Conservation (phyloP, 2,888 invertebrate species). For the Tetheella fluctuosa region DNA sequence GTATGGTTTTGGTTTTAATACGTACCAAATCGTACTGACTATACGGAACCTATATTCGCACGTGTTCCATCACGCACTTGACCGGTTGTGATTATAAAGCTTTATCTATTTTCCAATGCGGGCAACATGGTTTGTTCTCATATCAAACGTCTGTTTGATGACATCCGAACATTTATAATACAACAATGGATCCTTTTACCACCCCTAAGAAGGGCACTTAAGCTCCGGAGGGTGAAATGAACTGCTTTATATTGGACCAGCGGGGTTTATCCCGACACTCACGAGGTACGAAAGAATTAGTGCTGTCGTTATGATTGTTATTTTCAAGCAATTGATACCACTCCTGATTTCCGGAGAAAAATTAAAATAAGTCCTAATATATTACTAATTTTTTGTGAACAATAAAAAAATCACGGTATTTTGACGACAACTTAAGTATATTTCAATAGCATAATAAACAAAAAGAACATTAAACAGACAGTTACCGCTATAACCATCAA, state of each 20-base stretch:
- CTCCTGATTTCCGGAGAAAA: too few relatives aligned
- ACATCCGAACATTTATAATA: constrained; percentile 80
- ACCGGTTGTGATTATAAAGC: constrained; percentile 21
- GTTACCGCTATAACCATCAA: not conserved
- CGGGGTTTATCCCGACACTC: constrained; percentile 24
- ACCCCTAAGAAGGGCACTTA: constrained; percentile 54
- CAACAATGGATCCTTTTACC: constrained; percentile 76
- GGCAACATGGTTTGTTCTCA: constrained; percentile 73
- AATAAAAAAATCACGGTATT: too few relatives aligned
- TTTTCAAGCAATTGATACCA: too few relatives aligned
- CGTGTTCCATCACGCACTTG: too few relatives aligned
- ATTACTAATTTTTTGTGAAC: too few relatives aligned
- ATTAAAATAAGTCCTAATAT: too few relatives aligned
- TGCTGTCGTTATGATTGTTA: not conserved
- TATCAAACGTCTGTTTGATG: constrained; percentile 73
- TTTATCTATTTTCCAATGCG: constrained; percentile 31
- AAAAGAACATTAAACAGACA: not conserved
- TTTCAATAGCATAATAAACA: not conserved
- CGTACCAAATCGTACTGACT: too few relatives aligned
- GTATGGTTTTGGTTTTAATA: too few relatives aligned
- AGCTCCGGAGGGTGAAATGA: constrained; percentile 51
- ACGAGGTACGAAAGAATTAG: not conserved
- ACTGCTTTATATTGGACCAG: constrained; percentile 33
- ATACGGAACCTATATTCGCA: too few relatives aligned
- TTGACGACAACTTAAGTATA: too few relatives aligned